Evolutionary conservation across 2,888 invertebrate species (phyloP), one percentile per base, ranked within the genome.

Genomic region (Xestoiulus laeticollis): DNA sequence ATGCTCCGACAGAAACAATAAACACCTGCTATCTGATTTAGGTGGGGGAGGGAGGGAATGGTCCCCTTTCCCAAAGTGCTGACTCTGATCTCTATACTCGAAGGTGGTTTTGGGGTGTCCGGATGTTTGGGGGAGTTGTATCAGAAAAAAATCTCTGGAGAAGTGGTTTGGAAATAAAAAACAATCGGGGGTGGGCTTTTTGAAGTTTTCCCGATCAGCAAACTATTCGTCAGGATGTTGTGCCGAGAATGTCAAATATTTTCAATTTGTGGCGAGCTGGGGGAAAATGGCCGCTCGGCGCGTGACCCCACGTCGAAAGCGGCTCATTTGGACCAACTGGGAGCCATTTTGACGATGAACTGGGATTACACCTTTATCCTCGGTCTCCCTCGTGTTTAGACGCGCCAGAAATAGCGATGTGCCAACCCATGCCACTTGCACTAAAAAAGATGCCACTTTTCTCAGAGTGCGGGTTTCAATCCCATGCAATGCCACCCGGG

Each of bases 241-340:
- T 85, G 85, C 85, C 30, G 30, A 38, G 85, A 85, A 85, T 85
- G 85, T 48, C 85, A 85, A 85, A 85, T 85, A 85, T 85, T 85
- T 85, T 85, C 85, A 85, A 85, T 85, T 85, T 85, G 85, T 85
- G 85, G 85, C 85, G n/a, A 44, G 30, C 85, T 85, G 85, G 85
- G 33, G 85, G 33, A 85, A 85, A 85, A 85, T 85, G 85, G 33
- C 85, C 85, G 85, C 48, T 48, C 43, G 48, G 43, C 59, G 22
- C 85, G 85, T 85, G 85, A 85, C 85, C 59, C 85, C 85, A 85
- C 43, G 44, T 30, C 43, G 85, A 85, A 85, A 85, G 43, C 43
- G 85, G 43, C 85, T 85, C 85, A 85, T 85, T 85, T 85, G 32
- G 59, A 59, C 59, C 59, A n/a, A 59, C n/a, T 59, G 59, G 59